Evolutionary conservation across 2,113 vertebrate species (phyloP).

Genomic region (Chitala chitala): DNA sequence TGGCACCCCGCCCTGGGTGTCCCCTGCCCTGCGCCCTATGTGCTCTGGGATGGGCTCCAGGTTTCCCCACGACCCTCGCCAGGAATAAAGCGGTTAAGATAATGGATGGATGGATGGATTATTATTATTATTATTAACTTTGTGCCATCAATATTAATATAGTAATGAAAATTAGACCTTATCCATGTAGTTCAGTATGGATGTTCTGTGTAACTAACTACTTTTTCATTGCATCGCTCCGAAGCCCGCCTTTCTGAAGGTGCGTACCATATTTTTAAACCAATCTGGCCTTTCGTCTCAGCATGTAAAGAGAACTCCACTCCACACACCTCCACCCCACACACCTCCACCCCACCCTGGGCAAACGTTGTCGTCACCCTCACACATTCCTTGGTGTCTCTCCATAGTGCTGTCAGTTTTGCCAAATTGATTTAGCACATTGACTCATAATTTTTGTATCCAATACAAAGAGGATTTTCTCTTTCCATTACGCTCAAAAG

Average conservation of each 20-base stretch:
- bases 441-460: constrained; percentile 47
- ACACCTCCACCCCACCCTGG: background rate
- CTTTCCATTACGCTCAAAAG: constrained; percentile 27
- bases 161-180: too few relatives aligned
- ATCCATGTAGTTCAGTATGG: background rate
- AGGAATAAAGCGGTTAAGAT: too few relatives aligned
- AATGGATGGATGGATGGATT: too few relatives aligned
- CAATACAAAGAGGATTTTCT: constrained; percentile 44
- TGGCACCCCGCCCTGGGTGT: too few relatives aligned
- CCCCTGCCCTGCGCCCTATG: too few relatives aligned
- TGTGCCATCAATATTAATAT: too few relatives aligned
- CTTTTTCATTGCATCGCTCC: too few relatives aligned
- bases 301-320: background rate
- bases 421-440: constrained; percentile 50
- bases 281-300: background rate
- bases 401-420: constrained; percentile 24
- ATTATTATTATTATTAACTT: too few relatives aligned
- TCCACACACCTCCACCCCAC: background rate
- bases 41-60: too few relatives aligned
- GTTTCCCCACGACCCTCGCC: too few relatives aligned
- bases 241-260: background rate
- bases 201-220: background rate
- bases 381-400: constrained; percentile 8
- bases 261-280: background rate
- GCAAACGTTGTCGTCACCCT: constrained; percentile 17